These are phyloP conservation scores for Centruroides sculpturatus DNA, from an alignment of 1,140 invertebrate species.

Conservation along the genomic window DNA sequence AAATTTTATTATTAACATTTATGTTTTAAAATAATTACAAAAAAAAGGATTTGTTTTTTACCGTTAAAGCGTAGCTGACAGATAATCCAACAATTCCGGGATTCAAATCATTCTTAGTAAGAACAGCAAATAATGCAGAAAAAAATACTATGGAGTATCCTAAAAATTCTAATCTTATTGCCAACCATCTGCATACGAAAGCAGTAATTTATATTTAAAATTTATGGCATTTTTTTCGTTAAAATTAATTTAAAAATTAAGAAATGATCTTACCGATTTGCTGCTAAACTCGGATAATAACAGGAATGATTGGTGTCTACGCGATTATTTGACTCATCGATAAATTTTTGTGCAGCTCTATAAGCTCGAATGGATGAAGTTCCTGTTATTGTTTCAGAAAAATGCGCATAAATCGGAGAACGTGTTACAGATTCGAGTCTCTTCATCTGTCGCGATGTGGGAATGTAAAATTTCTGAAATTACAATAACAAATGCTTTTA, in stretches of 20 bases:
- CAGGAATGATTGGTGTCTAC: conserved; percentile 56
- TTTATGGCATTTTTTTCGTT: neutral
- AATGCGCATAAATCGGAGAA: conserved; percentile 96
- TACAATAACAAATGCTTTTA: neutral
- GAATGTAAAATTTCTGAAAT: conserved; percentile 78
- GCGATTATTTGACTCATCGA: conserved; percentile 27
- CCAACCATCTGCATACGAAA: conserved; percentile 24
- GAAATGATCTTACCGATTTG: conserved; percentile 17
- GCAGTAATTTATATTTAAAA: neutral
- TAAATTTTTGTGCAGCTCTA: conserved; percentile 22
- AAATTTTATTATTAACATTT: neutral
- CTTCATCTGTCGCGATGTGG: conserved; percentile 85
- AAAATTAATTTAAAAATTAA: neutral
- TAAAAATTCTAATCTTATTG: conserved; percentile 27
- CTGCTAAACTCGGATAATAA: conserved; percentile 27
- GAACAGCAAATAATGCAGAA: conserved; percentile 26
- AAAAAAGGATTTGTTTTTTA: conserved; percentile 22
- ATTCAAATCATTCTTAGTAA: conserved; percentile 44
- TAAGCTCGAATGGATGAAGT: conserved; percentile 35
- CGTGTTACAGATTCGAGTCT: conserved; percentile 89
- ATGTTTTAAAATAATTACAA: neutral
- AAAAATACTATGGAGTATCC: conserved; percentile 27
- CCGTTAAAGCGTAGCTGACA: conserved; percentile 76
- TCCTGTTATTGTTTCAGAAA: conserved; percentile 78
- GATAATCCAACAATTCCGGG: conserved; percentile 75